Evolutionary conservation across 1,140 invertebrate species (phyloP).

Genomic region (Drosophila kikkawai): DNA sequence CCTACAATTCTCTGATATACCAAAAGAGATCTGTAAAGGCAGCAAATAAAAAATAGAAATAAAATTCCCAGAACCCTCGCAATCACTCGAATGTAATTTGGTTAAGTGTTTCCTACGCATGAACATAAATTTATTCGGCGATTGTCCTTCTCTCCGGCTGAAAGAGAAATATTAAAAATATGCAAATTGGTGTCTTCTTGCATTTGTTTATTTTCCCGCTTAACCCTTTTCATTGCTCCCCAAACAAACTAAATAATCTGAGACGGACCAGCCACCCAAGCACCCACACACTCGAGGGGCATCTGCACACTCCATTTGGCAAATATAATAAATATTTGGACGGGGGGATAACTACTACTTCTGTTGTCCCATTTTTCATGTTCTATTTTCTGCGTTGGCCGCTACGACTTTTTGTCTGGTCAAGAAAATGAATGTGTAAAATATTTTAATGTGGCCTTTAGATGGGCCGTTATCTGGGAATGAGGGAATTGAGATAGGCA

Average conservation of each 20-base stretch:
- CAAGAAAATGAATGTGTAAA: constrained; percentile 74
- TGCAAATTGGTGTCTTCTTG: constrained; percentile 74
- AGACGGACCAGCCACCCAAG: constrained; percentile 24
- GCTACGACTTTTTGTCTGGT: constrained; percentile 59
- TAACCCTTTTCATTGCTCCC: constrained; percentile 73
- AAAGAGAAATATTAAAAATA: constrained; percentile 79
- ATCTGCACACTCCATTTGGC: constrained; percentile 69
- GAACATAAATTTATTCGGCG: constrained; percentile 65
- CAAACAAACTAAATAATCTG: constrained; percentile 41
- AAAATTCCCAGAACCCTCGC: neutral
- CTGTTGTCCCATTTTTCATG: constrained; percentile 17
- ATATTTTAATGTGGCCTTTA: constrained; percentile 72
- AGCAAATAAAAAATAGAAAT: neutral
- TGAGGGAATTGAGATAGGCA: constrained; percentile 31
- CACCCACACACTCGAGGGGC: constrained; percentile 19
- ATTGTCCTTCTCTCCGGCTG: constrained; percentile 38
- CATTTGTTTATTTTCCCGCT: constrained; percentile 64
- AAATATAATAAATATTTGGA: constrained; percentile 80
- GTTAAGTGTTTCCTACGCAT: constrained; percentile 77
- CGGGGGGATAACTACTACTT: neutral
- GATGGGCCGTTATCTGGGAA: constrained; percentile 12
- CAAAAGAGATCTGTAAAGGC: neutral
- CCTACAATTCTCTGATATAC: neutral
- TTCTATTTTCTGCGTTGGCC: constrained; percentile 56
- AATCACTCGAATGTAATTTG: constrained; percentile 69